Percentiles rank a stretch among this genome's conserved stretches.
Evolutionary conservation across 2,113 vertebrate species (phyloP).

Genomic region (Salvelinus alpinus): DNA sequence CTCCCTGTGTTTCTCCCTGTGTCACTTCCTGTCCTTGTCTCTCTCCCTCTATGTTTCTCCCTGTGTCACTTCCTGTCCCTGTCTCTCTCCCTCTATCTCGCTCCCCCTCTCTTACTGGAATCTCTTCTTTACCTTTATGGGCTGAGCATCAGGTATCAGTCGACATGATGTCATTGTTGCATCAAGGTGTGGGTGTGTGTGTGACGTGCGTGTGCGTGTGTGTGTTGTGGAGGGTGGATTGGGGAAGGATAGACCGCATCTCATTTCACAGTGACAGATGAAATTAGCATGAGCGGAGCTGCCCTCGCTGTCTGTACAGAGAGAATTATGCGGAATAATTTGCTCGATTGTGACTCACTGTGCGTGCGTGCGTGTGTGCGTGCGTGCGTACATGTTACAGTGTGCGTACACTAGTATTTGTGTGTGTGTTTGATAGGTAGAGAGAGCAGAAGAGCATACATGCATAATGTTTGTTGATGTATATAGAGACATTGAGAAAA

Average conservation of each 20-base stretch:
- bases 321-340: conserved; percentile 9
- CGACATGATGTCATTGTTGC: too few species aligned
- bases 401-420: not conserved
- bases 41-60: too few species aligned
- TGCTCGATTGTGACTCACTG: conserved; percentile 36
- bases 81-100: too few species aligned
- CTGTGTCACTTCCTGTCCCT: too few species aligned
- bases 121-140: too few species aligned
- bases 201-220: not conserved
- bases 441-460: too few species aligned
- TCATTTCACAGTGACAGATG: conserved; percentile 44
- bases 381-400: not conserved
- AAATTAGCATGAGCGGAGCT: conserved; percentile 33
- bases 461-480: too few species aligned
- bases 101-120: not conserved
- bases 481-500: too few species aligned
- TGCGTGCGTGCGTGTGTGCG: conserved; percentile 7
- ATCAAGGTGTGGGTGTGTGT: too few species aligned
- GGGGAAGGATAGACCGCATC: not conserved
- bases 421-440: not conserved
- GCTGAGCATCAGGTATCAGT: too few species aligned
- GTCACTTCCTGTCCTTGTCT: too few species aligned
- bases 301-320: conserved; percentile 22
- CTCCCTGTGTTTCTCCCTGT: too few species aligned
- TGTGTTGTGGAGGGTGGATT: conserved; percentile 6